Conservation (phyloP, 2,113 vertebrate genomes). For the Solea solea region DNA sequence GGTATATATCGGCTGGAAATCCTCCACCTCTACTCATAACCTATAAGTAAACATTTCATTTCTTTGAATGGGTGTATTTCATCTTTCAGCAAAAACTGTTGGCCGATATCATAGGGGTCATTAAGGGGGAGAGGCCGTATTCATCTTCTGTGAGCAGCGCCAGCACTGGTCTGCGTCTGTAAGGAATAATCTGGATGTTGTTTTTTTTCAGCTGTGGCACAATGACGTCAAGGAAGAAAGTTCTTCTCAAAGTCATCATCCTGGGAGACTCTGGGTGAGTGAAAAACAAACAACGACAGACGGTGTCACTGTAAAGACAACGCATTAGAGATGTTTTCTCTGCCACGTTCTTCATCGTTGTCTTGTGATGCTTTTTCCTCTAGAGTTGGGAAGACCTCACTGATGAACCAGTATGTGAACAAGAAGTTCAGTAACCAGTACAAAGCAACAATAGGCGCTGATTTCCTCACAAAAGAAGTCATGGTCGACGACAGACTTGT, state of each 20-base stretch:
- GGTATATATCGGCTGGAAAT: too few relatives aligned
- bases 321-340: too few relatives aligned
- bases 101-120: not conserved
- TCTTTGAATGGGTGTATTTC: slow-evolving; percentile 30
- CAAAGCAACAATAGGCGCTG: slow-evolving; percentile 97
- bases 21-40: too few relatives aligned
- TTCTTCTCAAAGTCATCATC: slow-evolving; percentile 82
- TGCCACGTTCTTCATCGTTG: not conserved
- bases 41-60: not conserved
- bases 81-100: slow-evolving; percentile 16
- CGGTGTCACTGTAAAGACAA: not conserved
- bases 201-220: slow-evolving; percentile 58
- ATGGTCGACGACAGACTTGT: slow-evolving; percentile 98
- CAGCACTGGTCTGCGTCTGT: not conserved
- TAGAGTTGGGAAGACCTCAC: slow-evolving; percentile 95
- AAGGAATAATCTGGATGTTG: slow-evolving; percentile 16
- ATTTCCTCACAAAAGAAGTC: slow-evolving; percentile 97
- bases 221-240: slow-evolving; percentile 84
- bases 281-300: not conserved
- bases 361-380: slow-evolving; percentile 14
- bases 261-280: slow-evolving; percentile 82
- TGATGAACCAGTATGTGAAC: slow-evolving; percentile 99
- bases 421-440: slow-evolving; percentile 99
- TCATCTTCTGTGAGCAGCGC: not conserved
- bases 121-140: not conserved